A percentile compares a stretch with the other conserved stretches of the same genome.
These are phyloP conservation scores for Epizoanthus ramosus DNA, from an alignment of 92 coral and sea anemone genomes.

Conservation along the genomic window DNA sequence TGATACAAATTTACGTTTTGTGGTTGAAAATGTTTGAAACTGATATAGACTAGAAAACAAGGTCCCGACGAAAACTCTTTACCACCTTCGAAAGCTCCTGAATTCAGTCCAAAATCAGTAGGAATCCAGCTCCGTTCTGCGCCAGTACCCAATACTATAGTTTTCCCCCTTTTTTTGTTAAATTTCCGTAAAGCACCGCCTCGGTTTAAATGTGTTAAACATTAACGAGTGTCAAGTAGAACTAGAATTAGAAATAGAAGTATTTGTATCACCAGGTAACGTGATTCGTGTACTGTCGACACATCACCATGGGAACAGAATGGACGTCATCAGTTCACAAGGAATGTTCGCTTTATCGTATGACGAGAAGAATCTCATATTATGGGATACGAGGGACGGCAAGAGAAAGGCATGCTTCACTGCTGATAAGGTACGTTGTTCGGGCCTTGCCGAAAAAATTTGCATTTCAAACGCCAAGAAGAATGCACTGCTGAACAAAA, in stretches of 20 bases:
- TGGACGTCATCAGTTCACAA: slow-evolving; percentile 69
- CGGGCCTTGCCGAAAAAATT: not conserved
- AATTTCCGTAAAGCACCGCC: no score
- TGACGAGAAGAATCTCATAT: slow-evolving; percentile 69
- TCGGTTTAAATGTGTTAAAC: no score
- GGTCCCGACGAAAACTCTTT: no score
- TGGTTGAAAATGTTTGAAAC: no score
- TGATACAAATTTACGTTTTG: no score
- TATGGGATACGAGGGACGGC: slow-evolving; percentile 80
- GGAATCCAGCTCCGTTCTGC: not conserved
- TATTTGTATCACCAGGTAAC: slow-evolving; percentile 43
- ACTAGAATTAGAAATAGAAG: no score
- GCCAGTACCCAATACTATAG: not conserved
- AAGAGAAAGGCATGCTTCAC: slow-evolving; percentile 72
- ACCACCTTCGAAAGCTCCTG: no score
- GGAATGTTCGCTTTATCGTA: slow-evolving; percentile 67
- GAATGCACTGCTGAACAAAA: no score
- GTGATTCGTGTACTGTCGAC: slow-evolving; percentile 59
- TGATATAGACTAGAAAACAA: no score
- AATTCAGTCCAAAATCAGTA: no score
- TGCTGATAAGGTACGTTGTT: slow-evolving; percentile 71
- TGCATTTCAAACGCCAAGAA: no score
- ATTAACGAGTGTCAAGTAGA: no score
- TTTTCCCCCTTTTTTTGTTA: not conserved
- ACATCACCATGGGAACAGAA: slow-evolving; percentile 73